Base-by-base conservation (phyloP, 2,888 invertebrate genomes). In the Geotrupes spiniger region DNA sequence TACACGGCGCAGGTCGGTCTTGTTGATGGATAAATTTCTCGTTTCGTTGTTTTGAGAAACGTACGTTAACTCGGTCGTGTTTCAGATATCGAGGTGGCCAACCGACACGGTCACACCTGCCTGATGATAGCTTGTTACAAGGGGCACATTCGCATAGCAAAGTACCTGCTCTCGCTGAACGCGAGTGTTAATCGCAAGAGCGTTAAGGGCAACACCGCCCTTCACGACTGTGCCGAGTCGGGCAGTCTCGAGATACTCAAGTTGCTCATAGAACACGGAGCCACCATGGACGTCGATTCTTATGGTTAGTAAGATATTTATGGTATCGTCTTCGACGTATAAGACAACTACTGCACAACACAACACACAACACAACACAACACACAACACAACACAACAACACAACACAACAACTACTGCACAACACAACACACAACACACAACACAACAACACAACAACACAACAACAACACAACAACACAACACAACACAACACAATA, bases 41-140 rank as follows among this genome's bases (percentile, higher is more conserved):
- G 15, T 28, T 6, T 21, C 6, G 3, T 21, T 21, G 21, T 21
- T 21, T 21, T 21, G 4, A 3, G 21, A 21, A 21, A 27, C 27
- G 8, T 27, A 8, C 27, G 9, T 27, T 27, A 27, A 27, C 27
- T 27, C 27, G 2, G 10, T 43, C 53, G 39, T 36, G 29, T 51
- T 76, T 2, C 81, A 81, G 94, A 97, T 74, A 89, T 97, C 70
- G 96, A 97, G 78, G 87, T 95, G 68, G 92, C 95, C 14, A 98
- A 98, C 72, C 82, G 92, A 53, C 92, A 93, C 71, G 93, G 92
- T 1, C 97, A 98, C 76, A 97, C 97, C 9, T 96, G 96, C 68
- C 79, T 98, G 25, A 98, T 98, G 97, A 98, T 98, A 53, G 92
- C 96, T 37, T 96, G 95, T 74, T 97, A 93, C 76, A 94, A 95